Evolutionary conservation across 2,113 vertebrate species (phyloP).

Genomic region (Corythornis madagascariensis): DNA sequence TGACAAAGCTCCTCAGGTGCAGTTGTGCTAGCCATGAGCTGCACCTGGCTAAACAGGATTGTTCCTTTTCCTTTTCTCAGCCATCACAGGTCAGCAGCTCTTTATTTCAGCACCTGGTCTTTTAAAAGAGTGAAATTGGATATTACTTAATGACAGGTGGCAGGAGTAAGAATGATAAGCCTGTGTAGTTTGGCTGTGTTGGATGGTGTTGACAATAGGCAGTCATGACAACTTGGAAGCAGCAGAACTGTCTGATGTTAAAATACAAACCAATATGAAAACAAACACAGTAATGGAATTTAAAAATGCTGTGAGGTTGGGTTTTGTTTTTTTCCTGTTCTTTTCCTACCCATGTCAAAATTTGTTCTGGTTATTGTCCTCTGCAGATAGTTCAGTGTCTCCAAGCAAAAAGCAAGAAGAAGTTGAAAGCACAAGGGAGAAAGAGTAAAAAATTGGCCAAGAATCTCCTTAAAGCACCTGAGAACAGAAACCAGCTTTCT

Average conservation of each 20-base stretch:
- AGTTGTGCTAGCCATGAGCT: not conserved
- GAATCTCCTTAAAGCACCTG: conserved; percentile 88
- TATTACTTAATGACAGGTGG: not conserved
- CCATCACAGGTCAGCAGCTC: not conserved
- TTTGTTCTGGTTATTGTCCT: not conserved
- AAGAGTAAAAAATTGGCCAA: conserved; percentile 90
- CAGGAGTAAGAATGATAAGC: not conserved
- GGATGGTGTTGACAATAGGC: not conserved
- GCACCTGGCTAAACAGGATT: not conserved
- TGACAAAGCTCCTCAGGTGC: not conserved
- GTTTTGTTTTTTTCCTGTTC: not conserved
- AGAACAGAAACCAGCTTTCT: conserved; percentile 84
- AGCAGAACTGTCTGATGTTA: not conserved
- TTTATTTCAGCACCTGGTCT: not conserved
- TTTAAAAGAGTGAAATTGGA: not conserved
- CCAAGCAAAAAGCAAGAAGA: conserved; percentile 82
- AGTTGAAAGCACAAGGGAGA: conserved; percentile 87
- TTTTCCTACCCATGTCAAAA: not conserved
- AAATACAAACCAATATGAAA: not conserved
- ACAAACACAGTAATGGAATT: not conserved
- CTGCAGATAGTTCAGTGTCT: conserved; percentile 83
- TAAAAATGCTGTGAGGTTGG: not conserved
- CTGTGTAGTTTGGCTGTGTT: not conserved
- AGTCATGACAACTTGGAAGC: not conserved
- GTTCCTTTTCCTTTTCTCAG: not conserved